phyloP scores from a whole-genome alignment of 1,140 invertebrate species.

The Leptinotarsa defecta region DNA sequence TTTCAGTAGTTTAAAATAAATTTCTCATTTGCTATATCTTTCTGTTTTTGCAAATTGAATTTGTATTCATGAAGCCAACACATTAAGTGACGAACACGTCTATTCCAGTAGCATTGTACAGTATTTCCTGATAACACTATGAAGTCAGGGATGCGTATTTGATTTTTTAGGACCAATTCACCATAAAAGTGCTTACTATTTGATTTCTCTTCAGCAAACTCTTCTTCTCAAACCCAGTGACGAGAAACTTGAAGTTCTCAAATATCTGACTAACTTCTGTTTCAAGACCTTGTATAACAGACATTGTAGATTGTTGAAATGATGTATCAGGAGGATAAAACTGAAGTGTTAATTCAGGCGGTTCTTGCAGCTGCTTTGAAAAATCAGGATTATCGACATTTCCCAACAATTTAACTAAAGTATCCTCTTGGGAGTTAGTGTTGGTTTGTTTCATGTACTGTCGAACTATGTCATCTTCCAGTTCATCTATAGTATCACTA shows the following conservation, averaged over 20 bases:
- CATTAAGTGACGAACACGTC: conserved; percentile 67
- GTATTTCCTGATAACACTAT: conserved; percentile 58
- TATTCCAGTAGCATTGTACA: conserved; percentile 56
- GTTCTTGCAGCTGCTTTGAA: neutral
- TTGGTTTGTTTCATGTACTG: conserved; percentile 37
- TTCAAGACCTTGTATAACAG: neutral
- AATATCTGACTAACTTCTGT: conserved; percentile 42
- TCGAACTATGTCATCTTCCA: conserved; percentile 35
- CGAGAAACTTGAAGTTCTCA: conserved; percentile 57
- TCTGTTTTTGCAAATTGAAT: too few species aligned
- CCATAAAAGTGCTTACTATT: too few species aligned
- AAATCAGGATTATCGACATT: conserved; percentile 1
- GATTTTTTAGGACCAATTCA: conserved; percentile 42
- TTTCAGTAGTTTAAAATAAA: too few species aligned
- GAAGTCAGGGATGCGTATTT: conserved; percentile 62
- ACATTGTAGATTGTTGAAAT: conserved; percentile 3
- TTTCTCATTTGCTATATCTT: too few species aligned
- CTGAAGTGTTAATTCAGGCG: neutral
- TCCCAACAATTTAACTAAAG: neutral
- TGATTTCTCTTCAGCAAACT: conserved; percentile 39
- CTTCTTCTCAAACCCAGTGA: conserved; percentile 57
- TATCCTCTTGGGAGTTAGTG: neutral
- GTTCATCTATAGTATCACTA: conserved; percentile 15
- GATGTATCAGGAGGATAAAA: neutral
- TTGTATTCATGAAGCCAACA: conserved; percentile 42